A percentile compares a stretch with the other conserved stretches of the same genome.
These are phyloP conservation scores for Melanerpes aurifrons DNA, from an alignment of 2,113 vertebrate genomes.

Conservation along the genomic window DNA sequence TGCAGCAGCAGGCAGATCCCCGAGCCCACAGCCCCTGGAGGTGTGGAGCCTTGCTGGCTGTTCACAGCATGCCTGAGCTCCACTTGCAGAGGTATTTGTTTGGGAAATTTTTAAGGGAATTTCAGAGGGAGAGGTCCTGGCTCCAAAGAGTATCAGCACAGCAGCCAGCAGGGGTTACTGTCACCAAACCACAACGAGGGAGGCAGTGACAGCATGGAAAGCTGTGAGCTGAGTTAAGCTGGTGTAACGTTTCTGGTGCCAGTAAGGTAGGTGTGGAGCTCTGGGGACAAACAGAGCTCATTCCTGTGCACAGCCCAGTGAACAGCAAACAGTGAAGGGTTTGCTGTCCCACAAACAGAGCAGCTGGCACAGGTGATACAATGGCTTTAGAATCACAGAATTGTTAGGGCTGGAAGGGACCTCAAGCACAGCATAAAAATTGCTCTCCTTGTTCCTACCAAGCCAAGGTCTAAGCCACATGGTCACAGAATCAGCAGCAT, in stretches of 20 bases:
- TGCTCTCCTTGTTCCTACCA: too few relatives aligned
- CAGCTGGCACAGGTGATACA: conserved; percentile 46
- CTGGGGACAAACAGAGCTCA: conserved; percentile 17
- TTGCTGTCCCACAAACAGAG: conserved; percentile 51
- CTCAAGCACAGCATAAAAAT: too few relatives aligned
- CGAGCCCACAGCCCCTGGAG: neutral
- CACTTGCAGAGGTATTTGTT: neutral
- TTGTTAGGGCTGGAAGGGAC: too few relatives aligned
- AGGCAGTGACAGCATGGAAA: conserved; percentile 38
- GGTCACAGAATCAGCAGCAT: too few relatives aligned
- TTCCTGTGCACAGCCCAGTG: neutral
- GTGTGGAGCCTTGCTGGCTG: conserved; percentile 41
- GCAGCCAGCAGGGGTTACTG: neutral
- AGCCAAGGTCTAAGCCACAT: too few relatives aligned
- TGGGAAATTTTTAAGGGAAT: neutral
- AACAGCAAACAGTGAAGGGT: conserved; percentile 55
- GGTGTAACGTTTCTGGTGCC: conserved; percentile 57
- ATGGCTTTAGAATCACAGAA: neutral
- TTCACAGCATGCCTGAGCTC: conserved; percentile 43
- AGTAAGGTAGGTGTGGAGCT: conserved; percentile 20
- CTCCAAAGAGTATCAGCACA: conserved; percentile 24
- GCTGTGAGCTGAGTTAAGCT: conserved; percentile 23
- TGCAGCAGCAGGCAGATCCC: conserved; percentile 16
- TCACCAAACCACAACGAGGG: neutral
- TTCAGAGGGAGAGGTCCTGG: neutral